Conservation (phyloP, 2,888 invertebrate genomes). For the Teleogryllus oceanicus region DNA sequence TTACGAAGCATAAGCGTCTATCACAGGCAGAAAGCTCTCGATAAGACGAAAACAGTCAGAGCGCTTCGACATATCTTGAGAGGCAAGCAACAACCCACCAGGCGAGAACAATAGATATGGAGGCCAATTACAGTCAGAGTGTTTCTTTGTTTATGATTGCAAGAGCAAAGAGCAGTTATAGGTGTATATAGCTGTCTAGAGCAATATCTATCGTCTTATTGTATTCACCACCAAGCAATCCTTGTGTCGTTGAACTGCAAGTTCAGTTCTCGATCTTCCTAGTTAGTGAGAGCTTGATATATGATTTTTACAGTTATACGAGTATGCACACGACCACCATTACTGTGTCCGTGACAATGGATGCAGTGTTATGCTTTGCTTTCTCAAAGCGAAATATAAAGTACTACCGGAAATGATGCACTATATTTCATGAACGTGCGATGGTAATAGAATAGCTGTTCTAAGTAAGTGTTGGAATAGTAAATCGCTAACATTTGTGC, state of each 20-base stretch:
- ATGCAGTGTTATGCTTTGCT: no score
- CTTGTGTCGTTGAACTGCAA: not conserved
- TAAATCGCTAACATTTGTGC: no score
- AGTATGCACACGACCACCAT: no score
- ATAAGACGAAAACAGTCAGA: not conserved
- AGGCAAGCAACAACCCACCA: not conserved
- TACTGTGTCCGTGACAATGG: no score
- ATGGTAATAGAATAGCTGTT: no score
- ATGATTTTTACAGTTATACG: no score
- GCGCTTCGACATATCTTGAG: not conserved
- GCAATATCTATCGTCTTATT: constrained; percentile 6
- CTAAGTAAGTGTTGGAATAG: no score
- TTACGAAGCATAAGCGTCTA: not conserved
- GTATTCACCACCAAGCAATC: not conserved
- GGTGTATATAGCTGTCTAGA: not conserved
- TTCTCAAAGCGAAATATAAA: no score
- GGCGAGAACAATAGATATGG: not conserved
- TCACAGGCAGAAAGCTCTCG: not conserved
- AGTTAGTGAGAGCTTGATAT: no score
- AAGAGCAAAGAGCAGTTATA: not conserved
- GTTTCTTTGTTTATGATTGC: not conserved
- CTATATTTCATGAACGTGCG: no score
- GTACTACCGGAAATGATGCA: no score
- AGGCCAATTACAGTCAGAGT: not conserved
- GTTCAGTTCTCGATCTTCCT: not conserved